These are phyloP conservation scores for Harpalus rubripes DNA, from an alignment of 2,888 invertebrate genomes.

Conservation along the genomic window DNA sequence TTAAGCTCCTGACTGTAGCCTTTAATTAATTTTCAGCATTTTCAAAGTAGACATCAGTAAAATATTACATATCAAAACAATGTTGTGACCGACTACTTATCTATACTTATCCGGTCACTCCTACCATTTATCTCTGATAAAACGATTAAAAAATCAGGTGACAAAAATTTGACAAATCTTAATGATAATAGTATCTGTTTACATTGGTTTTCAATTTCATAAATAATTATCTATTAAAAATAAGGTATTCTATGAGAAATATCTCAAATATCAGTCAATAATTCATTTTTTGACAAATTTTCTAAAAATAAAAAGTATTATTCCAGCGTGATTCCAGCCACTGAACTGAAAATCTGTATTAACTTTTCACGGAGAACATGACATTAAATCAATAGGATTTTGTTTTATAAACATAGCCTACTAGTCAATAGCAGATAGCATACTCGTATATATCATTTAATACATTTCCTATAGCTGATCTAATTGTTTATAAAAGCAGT, in stretches of 20 bases:
- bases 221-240: slow-evolving; percentile 15
- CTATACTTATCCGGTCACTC: slow-evolving; percentile 21
- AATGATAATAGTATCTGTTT: slow-evolving; percentile 4
- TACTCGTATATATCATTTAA: slow-evolving; percentile 17
- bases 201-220: background rate
- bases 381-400: slow-evolving; percentile 32
- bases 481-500: no score
- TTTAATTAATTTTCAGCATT: no score
- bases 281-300: slow-evolving; percentile 6
- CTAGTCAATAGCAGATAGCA: no score
- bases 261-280: no score
- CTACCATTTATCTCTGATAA: slow-evolving; percentile 17
- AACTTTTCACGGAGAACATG: slow-evolving; percentile 21
- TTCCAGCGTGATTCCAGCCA: no score
- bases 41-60: no score
- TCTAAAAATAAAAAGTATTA: slow-evolving; percentile 11
- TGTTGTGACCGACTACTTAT: slow-evolving; percentile 20
- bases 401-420: slow-evolving; percentile 4
- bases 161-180: slow-evolving; percentile 21
- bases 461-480: background rate
- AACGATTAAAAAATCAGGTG: slow-evolving; percentile 24
- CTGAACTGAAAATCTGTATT: slow-evolving; percentile 29
- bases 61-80: background rate
- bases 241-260: background rate
- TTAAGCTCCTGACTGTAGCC: no score